phyloP scores from a whole-genome alignment of 1,140 invertebrate species.

The Drosophila ficusphila region DNA sequence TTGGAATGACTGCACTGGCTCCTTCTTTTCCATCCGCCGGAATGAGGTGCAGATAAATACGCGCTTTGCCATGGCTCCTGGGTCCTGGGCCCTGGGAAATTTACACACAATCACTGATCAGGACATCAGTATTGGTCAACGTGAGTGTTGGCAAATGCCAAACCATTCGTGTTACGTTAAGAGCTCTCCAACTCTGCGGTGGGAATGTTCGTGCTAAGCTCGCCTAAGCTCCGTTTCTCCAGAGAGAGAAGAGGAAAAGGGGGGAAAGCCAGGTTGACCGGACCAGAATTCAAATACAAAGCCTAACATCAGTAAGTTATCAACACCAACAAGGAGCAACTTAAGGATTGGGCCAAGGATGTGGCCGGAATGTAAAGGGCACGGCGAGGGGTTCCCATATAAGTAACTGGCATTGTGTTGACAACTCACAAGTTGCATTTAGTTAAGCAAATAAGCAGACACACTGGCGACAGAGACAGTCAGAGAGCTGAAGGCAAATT shows the following conservation, averaged over 20 bases:
- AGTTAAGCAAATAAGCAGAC: slow-evolving; percentile 74
- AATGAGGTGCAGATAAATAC: not conserved
- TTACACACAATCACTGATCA: slow-evolving; percentile 29
- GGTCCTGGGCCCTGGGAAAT: not conserved
- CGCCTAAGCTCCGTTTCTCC: not conserved
- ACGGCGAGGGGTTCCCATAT: no score
- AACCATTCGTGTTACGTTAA: not conserved
- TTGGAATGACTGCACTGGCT: slow-evolving; percentile 24
- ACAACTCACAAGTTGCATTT: slow-evolving; percentile 79
- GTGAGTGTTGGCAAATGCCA: slow-evolving; percentile 2
- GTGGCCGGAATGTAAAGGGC: not conserved
- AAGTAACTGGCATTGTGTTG: slow-evolving; percentile 64
- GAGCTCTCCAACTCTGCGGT: not conserved
- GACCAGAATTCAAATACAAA: slow-evolving; percentile 40
- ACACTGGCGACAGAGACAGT: slow-evolving; percentile 8
- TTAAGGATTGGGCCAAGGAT: slow-evolving; percentile 5
- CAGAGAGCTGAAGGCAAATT: slow-evolving; percentile 54
- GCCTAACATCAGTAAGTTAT: slow-evolving; percentile 52
- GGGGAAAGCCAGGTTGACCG: slow-evolving; percentile 48
- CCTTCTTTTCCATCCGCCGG: not conserved
- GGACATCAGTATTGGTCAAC: slow-evolving; percentile 13
- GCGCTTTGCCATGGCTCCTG: no score
- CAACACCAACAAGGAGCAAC: slow-evolving; percentile 36
- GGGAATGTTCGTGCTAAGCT: slow-evolving; percentile 4
- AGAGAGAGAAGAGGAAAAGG: no score